Base-by-base conservation (phyloP, 2,113 vertebrate species). In the Cyanoliseus patagonus region DNA sequence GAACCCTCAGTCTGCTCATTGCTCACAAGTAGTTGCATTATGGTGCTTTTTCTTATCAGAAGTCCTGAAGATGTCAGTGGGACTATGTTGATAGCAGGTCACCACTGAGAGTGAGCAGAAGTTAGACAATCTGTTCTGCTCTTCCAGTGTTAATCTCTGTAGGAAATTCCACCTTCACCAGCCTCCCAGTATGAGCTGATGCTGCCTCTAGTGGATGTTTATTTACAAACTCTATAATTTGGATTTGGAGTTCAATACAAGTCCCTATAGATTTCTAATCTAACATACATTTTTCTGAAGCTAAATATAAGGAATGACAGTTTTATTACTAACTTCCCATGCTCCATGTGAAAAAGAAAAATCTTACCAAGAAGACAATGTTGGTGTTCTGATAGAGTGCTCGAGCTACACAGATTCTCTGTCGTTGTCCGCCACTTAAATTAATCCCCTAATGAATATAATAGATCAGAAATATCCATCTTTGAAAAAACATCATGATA, bases 351-450 rank as follows among this genome's bases (percentile, higher is more conserved):
- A 76, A 78, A 79, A 73, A 82, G 35, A 64, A 75, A 88, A 79
- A 59, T 77, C 98, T 98, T 98, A 99, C 99, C 99, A 99, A 95
- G 97, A 99, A 99, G 96, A 99, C 99, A 12, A 99, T 98, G 97
- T 99, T 99, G 97, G 99, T 99, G 97, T 99, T 99, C 95, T 99
- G 99, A 96, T 99, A 99, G 62, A 99, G 99, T 7, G 99, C 99
- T 95, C 99, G 97, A 76, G 99, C 99, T 90, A 99, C 99, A 69
- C 99, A 99, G 96, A 99, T 99, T 46, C 99, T 98, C 97, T 99
- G 99, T 49, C 99, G 98, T 95, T 99, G 99, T 5, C 99, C 99
- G 19, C 99, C 99, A 55, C 99, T 99, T 93, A 99, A 98, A 95
- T 99, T 99, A 98, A 99, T 99, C 68, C 99, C 99, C 99, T 99